These are phyloP conservation scores for Oreohelix idahoensis DNA, from an alignment of 1,140 invertebrate genomes.

Conservation along the genomic window DNA sequence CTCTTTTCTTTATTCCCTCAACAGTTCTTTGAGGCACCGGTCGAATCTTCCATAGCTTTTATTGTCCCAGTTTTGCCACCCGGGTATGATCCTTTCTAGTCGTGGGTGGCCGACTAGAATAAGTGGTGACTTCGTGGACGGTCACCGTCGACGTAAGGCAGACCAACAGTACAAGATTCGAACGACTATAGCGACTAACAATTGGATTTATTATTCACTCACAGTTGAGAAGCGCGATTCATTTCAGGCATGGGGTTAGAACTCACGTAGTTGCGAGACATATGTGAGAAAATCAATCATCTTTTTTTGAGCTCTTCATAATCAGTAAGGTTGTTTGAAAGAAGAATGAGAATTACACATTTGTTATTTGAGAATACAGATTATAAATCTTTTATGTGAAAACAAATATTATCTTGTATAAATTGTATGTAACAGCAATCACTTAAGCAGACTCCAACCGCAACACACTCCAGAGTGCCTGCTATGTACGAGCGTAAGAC, in stretches of 20 bases:
- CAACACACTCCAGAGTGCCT: no score
- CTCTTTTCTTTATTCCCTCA: not conserved
- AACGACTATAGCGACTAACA: not conserved
- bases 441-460: no score
- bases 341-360: no score
- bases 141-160: not conserved
- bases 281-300: not conserved
- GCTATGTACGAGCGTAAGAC: no score
- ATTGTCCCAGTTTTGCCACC: slow-evolving; percentile 4
- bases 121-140: not conserved
- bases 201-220: slow-evolving; percentile 7
- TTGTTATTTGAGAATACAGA: no score
- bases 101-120: not conserved
- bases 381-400: no score
- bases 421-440: no score
- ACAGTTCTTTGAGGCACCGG: not conserved
- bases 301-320: no score
- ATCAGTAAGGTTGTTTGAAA: no score
- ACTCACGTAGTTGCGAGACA: not conserved
- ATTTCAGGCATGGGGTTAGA: not conserved
- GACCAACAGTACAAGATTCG: not conserved
- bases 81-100: not conserved
- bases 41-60: not conserved
- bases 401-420: no score
- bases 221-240: not conserved